phyloP scores from a whole-genome alignment of 2,888 invertebrate species.

The Orthonevra nobilis region DNA sequence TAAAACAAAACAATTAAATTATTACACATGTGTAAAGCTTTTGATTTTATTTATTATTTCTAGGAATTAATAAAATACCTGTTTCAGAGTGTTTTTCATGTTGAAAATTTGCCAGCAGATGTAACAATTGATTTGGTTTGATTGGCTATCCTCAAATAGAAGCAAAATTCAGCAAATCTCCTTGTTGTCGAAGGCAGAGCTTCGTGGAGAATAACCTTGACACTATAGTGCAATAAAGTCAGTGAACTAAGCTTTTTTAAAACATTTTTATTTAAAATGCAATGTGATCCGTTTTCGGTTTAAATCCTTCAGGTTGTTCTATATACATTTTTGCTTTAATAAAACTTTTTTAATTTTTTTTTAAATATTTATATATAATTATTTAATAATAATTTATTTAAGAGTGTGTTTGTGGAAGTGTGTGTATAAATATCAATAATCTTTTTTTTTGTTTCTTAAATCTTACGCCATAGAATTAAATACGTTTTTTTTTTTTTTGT shows the following conservation, averaged over 20 bases:
- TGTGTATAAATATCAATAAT: conserved; percentile 60
- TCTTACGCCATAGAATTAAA: conserved; percentile 58
- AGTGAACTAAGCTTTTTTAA: conserved; percentile 55
- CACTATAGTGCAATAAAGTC: too few species aligned
- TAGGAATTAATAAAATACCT: too few species aligned
- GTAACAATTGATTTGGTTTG: too few species aligned
- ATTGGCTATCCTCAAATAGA: too few species aligned
- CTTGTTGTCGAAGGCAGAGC: too few species aligned
- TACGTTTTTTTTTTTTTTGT: conserved; percentile 21
- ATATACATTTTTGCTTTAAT: conserved; percentile 63
- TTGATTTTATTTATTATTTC: too few species aligned
- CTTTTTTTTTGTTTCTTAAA: conserved; percentile 25
- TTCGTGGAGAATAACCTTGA: too few species aligned
- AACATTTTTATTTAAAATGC: conserved; percentile 70
- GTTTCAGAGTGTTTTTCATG: too few species aligned
- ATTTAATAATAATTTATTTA: conserved; percentile 47
- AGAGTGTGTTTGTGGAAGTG: conserved; percentile 50
- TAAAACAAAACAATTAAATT: too few species aligned
- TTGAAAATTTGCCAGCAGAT: too few species aligned
- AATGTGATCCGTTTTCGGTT: conserved; percentile 64
- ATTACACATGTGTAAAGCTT: too few species aligned
- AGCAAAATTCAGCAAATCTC: too few species aligned
- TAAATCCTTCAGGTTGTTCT: conserved; percentile 38
- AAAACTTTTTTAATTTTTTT: conserved; percentile 55
- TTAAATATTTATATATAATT: conserved; percentile 50